Evolutionary conservation across 2,113 vertebrate genomes (phyloP), one percentile per base, ranked within the genome.

Genomic region (Tor tambroides): DNA sequence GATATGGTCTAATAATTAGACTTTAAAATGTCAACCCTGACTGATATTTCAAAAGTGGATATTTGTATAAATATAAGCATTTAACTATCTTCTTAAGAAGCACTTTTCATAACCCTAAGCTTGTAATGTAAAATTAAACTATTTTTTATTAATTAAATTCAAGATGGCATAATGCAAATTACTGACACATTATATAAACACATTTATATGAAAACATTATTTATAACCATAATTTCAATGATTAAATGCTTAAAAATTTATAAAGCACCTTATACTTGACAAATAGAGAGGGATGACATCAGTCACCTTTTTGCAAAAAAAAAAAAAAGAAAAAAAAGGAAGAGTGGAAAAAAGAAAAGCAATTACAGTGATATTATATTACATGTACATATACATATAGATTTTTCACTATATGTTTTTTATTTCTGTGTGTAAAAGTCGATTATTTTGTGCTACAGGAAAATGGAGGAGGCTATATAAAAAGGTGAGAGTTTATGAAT

Each of bases 401-500:
- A 10, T 59, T 59, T 51, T 17, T 51, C 21, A 23, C 19, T 59
- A 8, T 23, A 56, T 6, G 54, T 23, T 56, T 56, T 56, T 23
- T 59, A 59, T 59, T 72, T 63, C 4, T 21, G 12, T 65, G 38
- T 19, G 4, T 46, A 8, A 30, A 81, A 65, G 4, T 46, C 2
- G 28, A 81, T 28, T 19, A n/a, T 67, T n/a, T 46, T 65, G 4
- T 28, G 35, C 59, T 67, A 56, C n/a, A 5, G 15, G 32, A 32
- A n/a, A 41, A 32, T 4, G 78, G 23, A 41, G 19, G 23, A 15
- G 59, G 15, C 59, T 65, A 19, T 46, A 46, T 43, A 81, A 65
- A 65, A 65, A 65, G 35, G 38, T 81, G 26, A 19, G 80, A 71
- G 43, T 83, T 71, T 83, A n/a, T 82, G 3, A 30, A 71, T 30